phyloP scores from a whole-genome alignment of 2,113 vertebrate genomes.

The Echinops telfairi region DNA sequence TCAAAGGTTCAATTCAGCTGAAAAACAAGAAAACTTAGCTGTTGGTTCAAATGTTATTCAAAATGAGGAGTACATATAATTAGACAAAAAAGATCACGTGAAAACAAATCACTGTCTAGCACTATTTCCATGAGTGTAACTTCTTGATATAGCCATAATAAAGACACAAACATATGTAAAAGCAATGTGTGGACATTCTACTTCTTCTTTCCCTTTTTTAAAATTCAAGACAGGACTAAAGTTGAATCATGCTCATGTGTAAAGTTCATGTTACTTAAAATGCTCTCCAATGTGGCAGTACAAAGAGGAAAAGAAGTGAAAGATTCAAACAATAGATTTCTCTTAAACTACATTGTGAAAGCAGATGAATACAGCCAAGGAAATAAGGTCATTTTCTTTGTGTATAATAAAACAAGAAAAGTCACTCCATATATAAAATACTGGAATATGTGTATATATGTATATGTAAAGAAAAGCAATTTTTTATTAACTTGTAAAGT shows the following conservation, averaged over 20 bases:
- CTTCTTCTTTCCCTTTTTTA: background rate
- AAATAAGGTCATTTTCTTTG: slow-evolving; percentile 9
- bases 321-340: background rate
- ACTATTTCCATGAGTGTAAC: slow-evolving; percentile 43
- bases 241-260: slow-evolving; percentile 24
- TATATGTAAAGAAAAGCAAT: background rate
- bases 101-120: slow-evolving; percentile 58
- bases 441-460: background rate
- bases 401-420: background rate
- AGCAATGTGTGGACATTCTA: slow-evolving; percentile 66
- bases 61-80: slow-evolving; percentile 64
- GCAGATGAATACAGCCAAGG: background rate
- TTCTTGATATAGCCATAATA: slow-evolving; percentile 57
- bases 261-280: slow-evolving; percentile 58
- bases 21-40: slow-evolving; percentile 37
- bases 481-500: background rate
- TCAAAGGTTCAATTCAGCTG: slow-evolving; percentile 72
- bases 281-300: background rate
- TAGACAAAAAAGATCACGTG: slow-evolving; percentile 72
- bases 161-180: slow-evolving; percentile 63
- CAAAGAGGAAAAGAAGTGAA: slow-evolving; percentile 29
- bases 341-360: slow-evolving; percentile 33
- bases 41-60: slow-evolving; percentile 62
- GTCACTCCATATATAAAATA: background rate
- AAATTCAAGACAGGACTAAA: slow-evolving; percentile 41